A percentile compares a stretch with the other conserved stretches of the same genome.
phyloP scores from a whole-genome alignment of 2,113 vertebrate genomes.

The Cyprinus carpio region DNA sequence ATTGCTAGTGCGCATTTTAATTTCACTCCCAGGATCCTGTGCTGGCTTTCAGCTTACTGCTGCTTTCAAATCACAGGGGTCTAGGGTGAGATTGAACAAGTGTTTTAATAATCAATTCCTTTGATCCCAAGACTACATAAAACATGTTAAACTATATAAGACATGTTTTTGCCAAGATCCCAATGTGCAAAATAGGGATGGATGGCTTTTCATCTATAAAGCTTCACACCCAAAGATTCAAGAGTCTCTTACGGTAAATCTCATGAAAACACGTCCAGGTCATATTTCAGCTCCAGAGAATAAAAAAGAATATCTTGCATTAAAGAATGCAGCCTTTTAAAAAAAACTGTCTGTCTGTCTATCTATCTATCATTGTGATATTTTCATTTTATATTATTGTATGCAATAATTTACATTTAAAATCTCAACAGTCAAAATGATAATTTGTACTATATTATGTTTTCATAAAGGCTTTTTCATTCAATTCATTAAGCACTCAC shows the following conservation, averaged over 20 bases:
- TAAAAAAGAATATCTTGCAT: too few relatives aligned
- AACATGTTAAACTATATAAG: conserved; percentile 9
- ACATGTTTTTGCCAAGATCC: conserved; percentile 12
- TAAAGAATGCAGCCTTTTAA: too few relatives aligned
- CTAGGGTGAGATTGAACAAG: conserved; percentile 3
- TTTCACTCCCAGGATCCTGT: conserved; percentile 33
- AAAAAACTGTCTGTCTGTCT: too few relatives aligned
- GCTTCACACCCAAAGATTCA: neutral
- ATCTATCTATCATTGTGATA: too few relatives aligned
- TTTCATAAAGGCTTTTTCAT: too few relatives aligned
- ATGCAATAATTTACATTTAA: too few relatives aligned
- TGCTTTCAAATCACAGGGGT: neutral
- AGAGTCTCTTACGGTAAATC: neutral
- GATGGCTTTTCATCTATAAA: neutral
- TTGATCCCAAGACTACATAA: conserved; percentile 3
- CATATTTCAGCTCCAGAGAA: neutral
- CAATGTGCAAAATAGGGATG: neutral
- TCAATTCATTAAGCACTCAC: neutral
- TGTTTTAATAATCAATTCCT: neutral
- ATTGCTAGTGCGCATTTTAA: conserved; percentile 52
- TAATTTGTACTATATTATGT: neutral
- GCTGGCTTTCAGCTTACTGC: conserved; percentile 30
- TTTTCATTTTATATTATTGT: too few relatives aligned
- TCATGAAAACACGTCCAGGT: neutral
- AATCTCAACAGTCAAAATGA: too few relatives aligned